These are phyloP conservation scores for Pollenia griseotomentosa DNA, from an alignment of 2,888 invertebrate genomes.

Conservation along the genomic window DNA sequence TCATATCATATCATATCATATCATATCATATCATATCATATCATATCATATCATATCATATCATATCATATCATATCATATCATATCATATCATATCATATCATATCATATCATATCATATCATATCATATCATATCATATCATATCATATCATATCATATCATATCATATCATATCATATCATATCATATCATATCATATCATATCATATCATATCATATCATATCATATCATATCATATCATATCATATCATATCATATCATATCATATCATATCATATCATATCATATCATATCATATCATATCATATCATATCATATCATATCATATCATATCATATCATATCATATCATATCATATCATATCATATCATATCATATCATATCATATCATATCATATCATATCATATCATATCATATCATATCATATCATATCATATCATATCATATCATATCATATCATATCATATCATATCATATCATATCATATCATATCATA, in stretches of 20 bases:
- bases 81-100: constrained; percentile 43
- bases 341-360: constrained; percentile 43
- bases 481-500: constrained; percentile 21
- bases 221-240: constrained; percentile 49
- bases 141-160: constrained; percentile 49
- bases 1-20: constrained; percentile 24
- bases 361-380: constrained; percentile 15
- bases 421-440: constrained; percentile 33
- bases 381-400: constrained; percentile 36
- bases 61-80: constrained; percentile 42
- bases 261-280: constrained; percentile 49
- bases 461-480: constrained; percentile 16
- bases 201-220: constrained; percentile 46
- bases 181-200: constrained; percentile 50
- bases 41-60: constrained; percentile 34
- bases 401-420: constrained; percentile 45
- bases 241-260: constrained; percentile 43
- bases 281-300: constrained; percentile 23
- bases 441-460: constrained; percentile 30
- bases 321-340: constrained; percentile 52
- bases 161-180: constrained; percentile 50
- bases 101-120: constrained; percentile 40
- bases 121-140: constrained; percentile 46
- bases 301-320: constrained; percentile 42
- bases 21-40: constrained; percentile 31